Conservation (phyloP, 1,140 invertebrate genomes). For the Potamilus streckersoni region DNA sequence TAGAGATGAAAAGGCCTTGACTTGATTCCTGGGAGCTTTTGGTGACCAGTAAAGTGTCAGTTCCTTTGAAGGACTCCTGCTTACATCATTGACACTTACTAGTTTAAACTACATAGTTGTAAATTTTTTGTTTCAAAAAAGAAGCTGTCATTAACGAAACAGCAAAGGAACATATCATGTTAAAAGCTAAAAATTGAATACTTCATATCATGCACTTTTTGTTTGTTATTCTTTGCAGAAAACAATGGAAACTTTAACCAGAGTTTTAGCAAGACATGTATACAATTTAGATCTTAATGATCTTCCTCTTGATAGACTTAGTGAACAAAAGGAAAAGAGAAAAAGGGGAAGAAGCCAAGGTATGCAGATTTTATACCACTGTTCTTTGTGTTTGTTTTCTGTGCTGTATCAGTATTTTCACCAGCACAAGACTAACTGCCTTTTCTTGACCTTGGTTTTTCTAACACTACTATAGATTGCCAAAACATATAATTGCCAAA, state of each 20-base stretch:
- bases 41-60: too few relatives aligned
- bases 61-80: too few relatives aligned
- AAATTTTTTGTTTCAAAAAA: too few relatives aligned
- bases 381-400: background rate
- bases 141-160: background rate
- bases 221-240: slow-evolving; percentile 75
- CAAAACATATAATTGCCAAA: too few relatives aligned
- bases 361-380: slow-evolving; percentile 3
- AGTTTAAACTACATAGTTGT: too few relatives aligned
- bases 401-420: background rate
- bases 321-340: slow-evolving; percentile 84
- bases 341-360: slow-evolving; percentile 67
- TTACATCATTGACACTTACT: too few relatives aligned
- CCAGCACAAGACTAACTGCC: background rate
- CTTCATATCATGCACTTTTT: background rate
- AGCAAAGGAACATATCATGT: background rate
- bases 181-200: background rate
- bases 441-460: too few relatives aligned
- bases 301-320: slow-evolving; percentile 85
- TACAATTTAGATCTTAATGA: slow-evolving; percentile 93
- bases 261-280: slow-evolving; percentile 91
- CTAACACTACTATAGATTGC: too few relatives aligned
- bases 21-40: too few relatives aligned
- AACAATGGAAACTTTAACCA: slow-evolving; percentile 95
- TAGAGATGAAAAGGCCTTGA: too few relatives aligned